These are phyloP conservation scores for Vanessa tameamea DNA, from an alignment of 1,140 invertebrate genomes.

Conservation along the genomic window DNA sequence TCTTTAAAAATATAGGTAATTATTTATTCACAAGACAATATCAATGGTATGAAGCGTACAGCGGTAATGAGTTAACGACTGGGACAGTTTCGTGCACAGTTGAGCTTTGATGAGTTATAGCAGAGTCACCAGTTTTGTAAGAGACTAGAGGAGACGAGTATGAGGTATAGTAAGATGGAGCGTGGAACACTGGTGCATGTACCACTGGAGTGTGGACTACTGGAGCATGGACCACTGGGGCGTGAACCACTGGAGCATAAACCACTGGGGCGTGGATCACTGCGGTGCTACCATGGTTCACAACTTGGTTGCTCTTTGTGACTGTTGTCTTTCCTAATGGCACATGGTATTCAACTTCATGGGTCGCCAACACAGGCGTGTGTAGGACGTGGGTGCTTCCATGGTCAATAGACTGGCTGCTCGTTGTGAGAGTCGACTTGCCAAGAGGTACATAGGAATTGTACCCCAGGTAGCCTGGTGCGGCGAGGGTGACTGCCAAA, in stretches of 20 bases:
- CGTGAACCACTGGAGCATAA: constrained; percentile 29
- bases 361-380: constrained; percentile 52
- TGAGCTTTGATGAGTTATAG: constrained; percentile 27
- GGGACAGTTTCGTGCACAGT: constrained; percentile 54
- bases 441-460: constrained; percentile 37
- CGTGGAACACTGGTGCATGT: constrained; percentile 44
- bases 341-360: constrained; percentile 48
- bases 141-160: not conserved
- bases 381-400: constrained; percentile 52
- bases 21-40: not conserved
- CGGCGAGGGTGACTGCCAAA: constrained; percentile 1
- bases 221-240: constrained; percentile 41
- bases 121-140: not conserved
- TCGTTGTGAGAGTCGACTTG: constrained; percentile 60
- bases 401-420: constrained; percentile 64
- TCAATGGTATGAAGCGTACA: not conserved
- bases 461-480: constrained; percentile 2
- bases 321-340: constrained; percentile 57
- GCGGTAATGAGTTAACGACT: not conserved
- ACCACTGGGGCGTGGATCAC: constrained; percentile 61
- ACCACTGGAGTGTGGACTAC: constrained; percentile 34
- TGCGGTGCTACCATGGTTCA: constrained; percentile 61
- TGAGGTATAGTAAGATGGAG: not conserved
- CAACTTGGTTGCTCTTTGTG: constrained; percentile 62
- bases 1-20: not conserved